Base-by-base conservation (phyloP, 2,113 vertebrate genomes). In the Geococcyx californianus region DNA sequence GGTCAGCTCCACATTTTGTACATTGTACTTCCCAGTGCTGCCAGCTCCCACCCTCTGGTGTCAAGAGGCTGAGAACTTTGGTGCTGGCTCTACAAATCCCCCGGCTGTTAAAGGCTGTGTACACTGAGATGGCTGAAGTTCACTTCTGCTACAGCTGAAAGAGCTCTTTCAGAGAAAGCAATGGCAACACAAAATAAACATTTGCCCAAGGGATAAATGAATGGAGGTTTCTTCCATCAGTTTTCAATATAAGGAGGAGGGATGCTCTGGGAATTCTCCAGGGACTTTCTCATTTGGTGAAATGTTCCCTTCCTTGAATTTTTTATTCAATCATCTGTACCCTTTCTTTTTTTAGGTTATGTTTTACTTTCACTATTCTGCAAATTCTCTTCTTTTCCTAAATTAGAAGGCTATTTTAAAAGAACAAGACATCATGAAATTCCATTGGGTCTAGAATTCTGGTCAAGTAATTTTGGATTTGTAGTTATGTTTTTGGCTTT, bases 101-200 rank as follows among this genome's bases (percentile, higher is more conserved):
- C 6, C 0, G 2, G 34, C 24, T 28, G 13, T 23, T n/a, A 12
- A 16, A 66, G 58, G 47, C 54, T 56, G n/a, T 1, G 3, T 6
- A 29, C 34, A 14, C 1, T 19, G 59, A 69, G 17, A 64, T 38
- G 49, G 55, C 28, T 60, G 21, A 62, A 38, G 31, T 52, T 87
- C 13, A 11, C 42, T 36, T 21, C 68, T 74, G 31, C 19, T 47
- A 16, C 36, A 49, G 28, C 38, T 33, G 47, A 31, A 51, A n/a
- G 60, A 58, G 44, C 16, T 59, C 62, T 77, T 76, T n/a, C 40
- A 62, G 44, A 49, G 34, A 69, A 67, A 69, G 36, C 28, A 67
- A 25, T 40, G 66, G 12, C 59, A 72, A 45, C 13, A 80, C 31
- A 67, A 68, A 52, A n/a, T 23, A 58, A 76, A 56, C 56, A 38